phyloP scores from a whole-genome alignment of 2,797 vertebrate genomes.

The Melanotaenia pygmaea region DNA sequence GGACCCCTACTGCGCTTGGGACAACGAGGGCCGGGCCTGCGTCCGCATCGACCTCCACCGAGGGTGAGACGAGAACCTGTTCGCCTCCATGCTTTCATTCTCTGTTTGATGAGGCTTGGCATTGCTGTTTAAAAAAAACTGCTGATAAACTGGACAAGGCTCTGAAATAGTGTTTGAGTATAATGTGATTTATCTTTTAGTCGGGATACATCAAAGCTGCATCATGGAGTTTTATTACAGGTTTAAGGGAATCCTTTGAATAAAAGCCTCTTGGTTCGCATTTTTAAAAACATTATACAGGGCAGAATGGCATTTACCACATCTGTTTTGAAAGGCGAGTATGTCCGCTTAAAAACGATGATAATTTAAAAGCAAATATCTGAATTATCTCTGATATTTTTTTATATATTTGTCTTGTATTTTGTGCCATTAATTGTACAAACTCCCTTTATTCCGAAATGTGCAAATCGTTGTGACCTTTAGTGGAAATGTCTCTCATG shows the following conservation, averaged over 20 bases:
- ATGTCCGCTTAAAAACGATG: neutral
- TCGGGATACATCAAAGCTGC: neutral
- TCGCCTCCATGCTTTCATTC: neutral
- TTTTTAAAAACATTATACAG: neutral
- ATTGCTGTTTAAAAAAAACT: neutral
- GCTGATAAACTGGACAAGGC: neutral
- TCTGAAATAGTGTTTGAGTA: neutral
- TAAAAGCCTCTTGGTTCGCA: neutral
- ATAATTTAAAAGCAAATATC: neutral
- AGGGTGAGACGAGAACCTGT: conserved; percentile 69
- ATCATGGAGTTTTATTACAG: neutral
- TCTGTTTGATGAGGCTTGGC: neutral
- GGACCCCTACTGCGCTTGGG: conserved; percentile 88
- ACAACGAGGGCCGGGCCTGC: conserved; percentile 84
- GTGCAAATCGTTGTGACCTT: neutral
- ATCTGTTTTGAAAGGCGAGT: neutral
- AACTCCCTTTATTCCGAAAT: neutral
- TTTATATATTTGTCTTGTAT: neutral
- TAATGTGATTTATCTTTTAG: neutral
- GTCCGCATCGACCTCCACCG: conserved; percentile 86
- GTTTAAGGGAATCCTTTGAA: neutral
- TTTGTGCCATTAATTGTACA: neutral
- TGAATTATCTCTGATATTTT: neutral
- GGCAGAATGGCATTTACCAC: neutral
- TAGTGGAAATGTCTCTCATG: conserved; percentile 4